Conservation (phyloP, 2,113 vertebrate species). For the Daubentonia madagascariensis region DNA sequence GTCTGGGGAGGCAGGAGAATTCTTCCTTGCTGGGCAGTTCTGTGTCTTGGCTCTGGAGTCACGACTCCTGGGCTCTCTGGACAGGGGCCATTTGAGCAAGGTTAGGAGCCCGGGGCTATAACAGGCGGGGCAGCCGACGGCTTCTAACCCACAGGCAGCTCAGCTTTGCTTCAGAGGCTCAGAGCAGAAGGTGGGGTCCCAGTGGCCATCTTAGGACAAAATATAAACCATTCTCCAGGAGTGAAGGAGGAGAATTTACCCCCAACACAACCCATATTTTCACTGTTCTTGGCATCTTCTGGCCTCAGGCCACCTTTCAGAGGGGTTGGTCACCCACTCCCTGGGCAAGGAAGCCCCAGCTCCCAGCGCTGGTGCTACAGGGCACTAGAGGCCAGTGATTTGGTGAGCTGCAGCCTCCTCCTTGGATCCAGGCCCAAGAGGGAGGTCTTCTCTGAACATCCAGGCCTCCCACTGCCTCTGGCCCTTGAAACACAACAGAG, state of each 20-base stretch:
- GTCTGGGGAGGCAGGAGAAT: not conserved
- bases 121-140: not conserved
- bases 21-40: not conserved
- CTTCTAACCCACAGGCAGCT: not conserved
- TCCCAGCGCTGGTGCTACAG: too few species aligned
- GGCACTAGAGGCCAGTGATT: too few species aligned
- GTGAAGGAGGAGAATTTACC: not conserved
- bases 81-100: not conserved
- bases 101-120: not conserved
- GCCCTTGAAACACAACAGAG: not conserved
- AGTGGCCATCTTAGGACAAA: not conserved
- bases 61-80: not conserved
- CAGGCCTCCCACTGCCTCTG: not conserved
- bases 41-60: not conserved
- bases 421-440: not conserved
- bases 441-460: not conserved
- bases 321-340: not conserved
- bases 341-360: not conserved
- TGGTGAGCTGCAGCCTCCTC: not conserved
- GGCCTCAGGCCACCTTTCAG: not conserved
- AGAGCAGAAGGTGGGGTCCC: not conserved
- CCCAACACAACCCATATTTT: not conserved
- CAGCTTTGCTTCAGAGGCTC: not conserved
- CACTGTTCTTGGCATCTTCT: not conserved
- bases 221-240: not conserved